These are phyloP conservation scores for Heptranchias perlo DNA, from an alignment of 2,113 vertebrate species.

Conservation along the genomic window DNA sequence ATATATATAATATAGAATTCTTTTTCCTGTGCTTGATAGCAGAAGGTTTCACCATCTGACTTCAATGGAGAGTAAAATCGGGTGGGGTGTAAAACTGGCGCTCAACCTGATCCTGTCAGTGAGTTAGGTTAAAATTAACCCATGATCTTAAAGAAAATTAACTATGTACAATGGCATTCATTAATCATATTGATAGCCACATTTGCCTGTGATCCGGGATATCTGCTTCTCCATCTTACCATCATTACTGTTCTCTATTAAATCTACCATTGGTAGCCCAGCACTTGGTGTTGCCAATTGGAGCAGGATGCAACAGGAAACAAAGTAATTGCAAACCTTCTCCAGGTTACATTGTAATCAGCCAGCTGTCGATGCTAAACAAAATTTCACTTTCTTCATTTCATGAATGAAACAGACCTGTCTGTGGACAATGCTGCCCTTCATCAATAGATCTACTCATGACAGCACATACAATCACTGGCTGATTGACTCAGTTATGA, in stretches of 20 bases:
- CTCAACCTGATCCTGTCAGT: neutral
- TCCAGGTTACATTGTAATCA: neutral
- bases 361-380: neutral
- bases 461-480: neutral
- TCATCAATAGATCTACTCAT: neutral
- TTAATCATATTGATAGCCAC: neutral
- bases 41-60: neutral
- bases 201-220: neutral
- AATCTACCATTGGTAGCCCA: neutral
- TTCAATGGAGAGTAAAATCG: neutral
- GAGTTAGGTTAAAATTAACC: neutral
- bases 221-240: neutral
- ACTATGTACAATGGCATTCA: neutral
- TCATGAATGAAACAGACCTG: neutral
- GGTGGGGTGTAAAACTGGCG: neutral
- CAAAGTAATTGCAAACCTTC: neutral
- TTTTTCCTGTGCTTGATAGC: neutral
- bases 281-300: neutral
- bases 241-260: neutral
- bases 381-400: neutral
- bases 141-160: neutral
- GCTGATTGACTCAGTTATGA: neutral
- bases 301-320: neutral
- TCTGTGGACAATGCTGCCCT: neutral
- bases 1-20: neutral